Percentiles rank a stretch among this genome's conserved stretches.
phyloP scores from a whole-genome alignment of 2,797 vertebrate species.

The Champsocephalus esox region DNA sequence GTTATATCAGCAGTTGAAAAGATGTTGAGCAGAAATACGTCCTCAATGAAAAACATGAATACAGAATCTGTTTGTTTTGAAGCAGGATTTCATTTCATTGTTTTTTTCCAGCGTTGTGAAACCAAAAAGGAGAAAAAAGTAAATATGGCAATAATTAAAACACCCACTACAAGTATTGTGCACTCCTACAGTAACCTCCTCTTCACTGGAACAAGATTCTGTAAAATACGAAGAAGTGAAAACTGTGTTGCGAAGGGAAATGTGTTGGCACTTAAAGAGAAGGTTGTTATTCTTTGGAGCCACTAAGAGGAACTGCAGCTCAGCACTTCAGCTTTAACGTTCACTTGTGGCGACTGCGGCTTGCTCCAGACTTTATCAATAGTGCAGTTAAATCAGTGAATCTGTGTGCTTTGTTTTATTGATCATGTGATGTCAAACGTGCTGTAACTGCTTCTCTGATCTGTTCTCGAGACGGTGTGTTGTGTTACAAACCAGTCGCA shows the following conservation, averaged over 20 bases:
- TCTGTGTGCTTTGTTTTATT: background rate
- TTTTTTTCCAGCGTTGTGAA: background rate
- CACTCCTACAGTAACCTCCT: background rate
- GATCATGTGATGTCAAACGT: background rate
- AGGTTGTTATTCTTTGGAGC: slow-evolving; percentile 2
- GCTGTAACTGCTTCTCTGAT: background rate
- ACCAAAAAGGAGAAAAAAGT: background rate
- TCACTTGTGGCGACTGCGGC: background rate
- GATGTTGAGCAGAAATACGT: background rate
- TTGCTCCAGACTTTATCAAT: background rate
- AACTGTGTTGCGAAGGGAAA: slow-evolving; percentile 26
- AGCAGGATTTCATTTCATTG: background rate
- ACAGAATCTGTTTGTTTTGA: background rate
- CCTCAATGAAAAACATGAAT: background rate
- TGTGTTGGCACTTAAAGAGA: slow-evolving; percentile 6
- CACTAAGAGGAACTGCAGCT: slow-evolving; percentile 33
- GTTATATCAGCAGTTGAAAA: background rate
- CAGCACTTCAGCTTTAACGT: background rate
- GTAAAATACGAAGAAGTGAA: slow-evolving; percentile 40
- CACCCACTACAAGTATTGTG: no score
- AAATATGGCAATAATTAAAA: no score
- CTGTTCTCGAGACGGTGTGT: background rate
- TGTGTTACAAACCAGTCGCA: background rate
- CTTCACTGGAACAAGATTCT: slow-evolving; percentile 16
- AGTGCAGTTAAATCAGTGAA: background rate